These are phyloP conservation scores for Centropus bengalensis DNA, from an alignment of 2,113 vertebrate species.

Conservation along the genomic window DNA sequence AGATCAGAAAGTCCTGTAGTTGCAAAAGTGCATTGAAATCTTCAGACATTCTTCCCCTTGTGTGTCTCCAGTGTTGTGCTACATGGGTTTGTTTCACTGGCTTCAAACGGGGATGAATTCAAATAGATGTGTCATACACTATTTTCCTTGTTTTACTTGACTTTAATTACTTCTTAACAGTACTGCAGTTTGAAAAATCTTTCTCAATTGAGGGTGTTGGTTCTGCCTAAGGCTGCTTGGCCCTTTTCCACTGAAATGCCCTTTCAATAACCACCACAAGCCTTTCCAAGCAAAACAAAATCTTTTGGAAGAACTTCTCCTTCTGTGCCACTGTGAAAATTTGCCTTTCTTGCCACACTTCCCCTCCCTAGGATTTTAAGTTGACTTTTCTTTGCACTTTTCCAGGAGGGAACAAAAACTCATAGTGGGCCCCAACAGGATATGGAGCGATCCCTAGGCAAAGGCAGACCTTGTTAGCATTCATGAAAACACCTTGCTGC, in stretches of 20 bases:
- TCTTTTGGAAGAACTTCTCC: not conserved
- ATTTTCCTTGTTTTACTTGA: slow-evolving; percentile 53
- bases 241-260: slow-evolving; percentile 35
- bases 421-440: not conserved
- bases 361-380: not conserved
- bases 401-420: not conserved
- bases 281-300: not conserved
- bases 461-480: not conserved
- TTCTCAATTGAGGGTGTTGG: slow-evolving; percentile 56
- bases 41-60: not conserved
- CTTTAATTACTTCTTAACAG: slow-evolving; percentile 55
- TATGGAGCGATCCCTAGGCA: accelerated
- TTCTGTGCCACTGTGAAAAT: not conserved
- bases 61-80: not conserved
- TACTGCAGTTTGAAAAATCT: not conserved
- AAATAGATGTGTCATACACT: slow-evolving; percentile 32
- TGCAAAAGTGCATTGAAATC: not conserved
- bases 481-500: not conserved
- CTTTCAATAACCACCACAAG: slow-evolving; percentile 14
- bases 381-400: not conserved
- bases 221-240: slow-evolving; percentile 46
- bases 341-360: not conserved
- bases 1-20: not conserved
- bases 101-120: slow-evolving; percentile 13
- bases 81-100: not conserved